Percentiles rank a stretch among this genome's conserved stretches.
These are phyloP conservation scores for Sapayoa aenigma DNA, from an alignment of 2,113 vertebrate species.

Conservation along the genomic window DNA sequence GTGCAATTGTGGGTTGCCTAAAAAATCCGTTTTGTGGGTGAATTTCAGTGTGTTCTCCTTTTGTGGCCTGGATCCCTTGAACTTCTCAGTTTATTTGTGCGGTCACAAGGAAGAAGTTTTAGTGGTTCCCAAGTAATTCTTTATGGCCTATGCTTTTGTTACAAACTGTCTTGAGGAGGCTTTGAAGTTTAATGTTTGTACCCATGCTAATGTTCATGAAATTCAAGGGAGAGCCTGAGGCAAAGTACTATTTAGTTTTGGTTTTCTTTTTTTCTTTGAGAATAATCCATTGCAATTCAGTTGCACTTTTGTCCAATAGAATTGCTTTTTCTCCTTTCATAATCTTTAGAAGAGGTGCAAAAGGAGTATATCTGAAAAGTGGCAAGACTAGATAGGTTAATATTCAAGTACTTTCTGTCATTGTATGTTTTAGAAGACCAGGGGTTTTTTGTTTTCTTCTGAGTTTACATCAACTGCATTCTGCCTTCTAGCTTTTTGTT, in stretches of 20 bases:
- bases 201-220: background rate
- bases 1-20: background rate
- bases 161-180: background rate
- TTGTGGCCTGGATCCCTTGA: background rate
- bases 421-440: fast-evolving
- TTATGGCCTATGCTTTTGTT: conserved; percentile 18
- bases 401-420: background rate
- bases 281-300: background rate
- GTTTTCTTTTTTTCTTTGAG: background rate
- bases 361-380: background rate
- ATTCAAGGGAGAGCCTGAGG: background rate
- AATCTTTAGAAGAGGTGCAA: background rate
- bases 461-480: background rate
- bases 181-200: conserved; percentile 6
- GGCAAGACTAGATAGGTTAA: background rate
- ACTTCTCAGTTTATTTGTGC: background rate
- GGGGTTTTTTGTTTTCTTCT: background rate
- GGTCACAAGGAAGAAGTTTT: background rate
- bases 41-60: background rate
- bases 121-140: background rate
- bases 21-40: background rate
- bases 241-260: background rate
- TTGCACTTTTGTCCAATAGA: background rate
- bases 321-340: background rate
- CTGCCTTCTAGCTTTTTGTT: background rate